phyloP scores from a whole-genome alignment of 2,113 vertebrate species.

The Alethe castanea region DNA sequence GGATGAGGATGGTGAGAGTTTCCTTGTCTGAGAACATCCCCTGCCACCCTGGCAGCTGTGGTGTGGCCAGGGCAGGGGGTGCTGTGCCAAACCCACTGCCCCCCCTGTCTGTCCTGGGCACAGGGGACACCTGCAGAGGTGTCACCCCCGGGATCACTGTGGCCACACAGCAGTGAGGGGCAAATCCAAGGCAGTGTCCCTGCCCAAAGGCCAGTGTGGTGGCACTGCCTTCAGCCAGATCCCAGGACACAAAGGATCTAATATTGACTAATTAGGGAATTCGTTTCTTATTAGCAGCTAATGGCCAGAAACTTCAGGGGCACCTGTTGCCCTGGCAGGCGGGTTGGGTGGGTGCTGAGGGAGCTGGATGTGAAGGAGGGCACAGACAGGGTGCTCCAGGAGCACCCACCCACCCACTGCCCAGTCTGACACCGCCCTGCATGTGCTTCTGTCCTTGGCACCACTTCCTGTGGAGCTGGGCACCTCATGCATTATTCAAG shows the following conservation, averaged over 20 bases:
- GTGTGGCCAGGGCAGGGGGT: background rate
- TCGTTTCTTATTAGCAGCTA: background rate
- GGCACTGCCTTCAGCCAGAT: background rate
- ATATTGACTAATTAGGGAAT: background rate
- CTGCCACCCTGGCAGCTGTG: background rate
- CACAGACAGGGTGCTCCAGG: background rate
- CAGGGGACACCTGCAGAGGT: background rate
- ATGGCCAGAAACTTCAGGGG: background rate
- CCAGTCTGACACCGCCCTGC: accelerated
- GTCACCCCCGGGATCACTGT: accelerated
- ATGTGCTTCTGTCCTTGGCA: background rate
- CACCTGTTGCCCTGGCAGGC: background rate
- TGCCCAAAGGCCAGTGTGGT: accelerated
- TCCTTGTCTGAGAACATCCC: too few species aligned
- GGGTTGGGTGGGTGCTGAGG: background rate
- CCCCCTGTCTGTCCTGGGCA: background rate
- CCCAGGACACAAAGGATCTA: background rate
- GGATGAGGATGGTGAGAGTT: background rate
- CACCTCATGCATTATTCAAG: background rate
- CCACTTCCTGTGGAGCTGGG: background rate
- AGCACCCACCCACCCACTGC: background rate
- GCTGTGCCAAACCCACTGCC: background rate
- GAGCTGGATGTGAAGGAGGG: background rate
- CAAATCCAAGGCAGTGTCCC: background rate
- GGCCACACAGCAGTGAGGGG: accelerated